A percentile compares a stretch with the other conserved stretches of the same genome.
These are phyloP conservation scores for Eristalis intricaria DNA, from an alignment of 2,888 invertebrate species.

Conservation along the genomic window DNA sequence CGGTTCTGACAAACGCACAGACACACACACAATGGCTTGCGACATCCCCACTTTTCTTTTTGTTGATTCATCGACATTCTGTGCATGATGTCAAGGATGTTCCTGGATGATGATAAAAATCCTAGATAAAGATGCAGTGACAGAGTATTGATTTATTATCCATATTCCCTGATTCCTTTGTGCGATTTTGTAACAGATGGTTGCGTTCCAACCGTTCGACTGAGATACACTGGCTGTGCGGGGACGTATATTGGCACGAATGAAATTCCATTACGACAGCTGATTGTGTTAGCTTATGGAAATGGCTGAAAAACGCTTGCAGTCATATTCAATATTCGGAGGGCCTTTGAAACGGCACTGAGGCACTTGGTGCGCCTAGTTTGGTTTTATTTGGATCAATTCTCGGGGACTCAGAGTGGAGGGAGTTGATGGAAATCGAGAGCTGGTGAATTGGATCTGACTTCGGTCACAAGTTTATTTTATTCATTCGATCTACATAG, in stretches of 20 bases:
- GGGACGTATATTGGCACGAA: not conserved
- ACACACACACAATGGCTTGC: not conserved
- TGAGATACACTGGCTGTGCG: slow-evolving; percentile 4
- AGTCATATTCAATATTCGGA: not conserved
- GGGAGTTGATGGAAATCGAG: not conserved
- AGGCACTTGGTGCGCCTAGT: not conserved
- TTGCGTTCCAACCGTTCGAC: slow-evolving; percentile 6
- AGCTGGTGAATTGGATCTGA: not conserved
- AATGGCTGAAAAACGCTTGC: slow-evolving; percentile 14
- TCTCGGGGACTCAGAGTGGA: not conserved
- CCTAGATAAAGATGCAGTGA: slow-evolving; percentile 55
- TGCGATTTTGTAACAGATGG: slow-evolving; percentile 45
- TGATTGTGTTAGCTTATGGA: slow-evolving; percentile 44
- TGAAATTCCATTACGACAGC: slow-evolving; percentile 42
- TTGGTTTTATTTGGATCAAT: not conserved
- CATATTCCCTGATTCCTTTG: slow-evolving; percentile 32
- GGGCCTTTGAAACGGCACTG: not conserved
- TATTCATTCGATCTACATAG: not conserved
- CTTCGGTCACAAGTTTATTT: not conserved
- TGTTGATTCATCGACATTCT: slow-evolving; percentile 26
- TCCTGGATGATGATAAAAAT: slow-evolving; percentile 29
- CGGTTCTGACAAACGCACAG: not conserved
- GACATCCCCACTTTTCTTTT: not conserved
- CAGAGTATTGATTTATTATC: slow-evolving; percentile 64
- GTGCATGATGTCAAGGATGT: slow-evolving; percentile 15